phyloP scores from a whole-genome alignment of 2,113 vertebrate species.

The Phasianus colchicus region DNA sequence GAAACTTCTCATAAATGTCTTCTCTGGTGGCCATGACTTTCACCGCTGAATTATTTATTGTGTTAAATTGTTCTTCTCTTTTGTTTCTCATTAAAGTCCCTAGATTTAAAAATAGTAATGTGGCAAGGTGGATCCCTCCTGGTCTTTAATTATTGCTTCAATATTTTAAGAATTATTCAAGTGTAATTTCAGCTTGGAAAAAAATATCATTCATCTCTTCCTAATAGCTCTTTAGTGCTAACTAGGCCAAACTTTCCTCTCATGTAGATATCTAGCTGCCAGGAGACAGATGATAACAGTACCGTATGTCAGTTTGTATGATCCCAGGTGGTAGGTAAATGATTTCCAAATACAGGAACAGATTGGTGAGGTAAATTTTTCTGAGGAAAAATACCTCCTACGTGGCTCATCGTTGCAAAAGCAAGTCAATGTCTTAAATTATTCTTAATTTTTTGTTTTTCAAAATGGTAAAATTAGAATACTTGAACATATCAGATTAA shows the following conservation, averaged over 20 bases:
- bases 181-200: not conserved
- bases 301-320: conserved; percentile 33
- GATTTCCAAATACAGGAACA: conserved; percentile 41
- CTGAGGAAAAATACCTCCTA: not conserved
- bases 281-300: conserved; percentile 30
- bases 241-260: conserved; percentile 12
- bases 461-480: conserved; percentile 7
- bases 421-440: not conserved
- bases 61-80: not conserved
- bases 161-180: conserved; percentile 12
- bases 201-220: not conserved
- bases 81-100: not conserved
- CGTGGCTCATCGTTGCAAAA: not conserved
- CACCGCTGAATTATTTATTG: conserved; percentile 14
- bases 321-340: conserved; percentile 30
- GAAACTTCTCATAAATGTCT: not conserved
- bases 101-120: not conserved
- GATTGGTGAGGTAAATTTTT: conserved; percentile 22
- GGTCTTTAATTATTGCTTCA: not conserved
- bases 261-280: not conserved
- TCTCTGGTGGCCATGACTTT: not conserved
- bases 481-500: not conserved
- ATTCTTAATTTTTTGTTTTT: not conserved
- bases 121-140: not conserved
- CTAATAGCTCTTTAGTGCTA: not conserved